Evolutionary conservation across 1,140 invertebrate genomes (phyloP).

Genomic region (Pteromalus puparum): DNA sequence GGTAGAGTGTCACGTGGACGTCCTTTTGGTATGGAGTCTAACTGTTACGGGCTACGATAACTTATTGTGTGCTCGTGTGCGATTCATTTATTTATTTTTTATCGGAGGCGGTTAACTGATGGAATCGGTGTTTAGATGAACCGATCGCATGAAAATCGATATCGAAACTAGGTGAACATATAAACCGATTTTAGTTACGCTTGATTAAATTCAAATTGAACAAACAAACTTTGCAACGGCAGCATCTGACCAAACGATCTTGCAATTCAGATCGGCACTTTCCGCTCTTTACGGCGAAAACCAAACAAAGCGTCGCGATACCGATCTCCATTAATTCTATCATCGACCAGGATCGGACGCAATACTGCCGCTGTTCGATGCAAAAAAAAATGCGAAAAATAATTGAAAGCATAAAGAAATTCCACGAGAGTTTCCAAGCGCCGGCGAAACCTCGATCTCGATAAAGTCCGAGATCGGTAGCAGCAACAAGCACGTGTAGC

Average conservation of each 20-base stretch:
- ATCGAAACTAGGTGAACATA: no score
- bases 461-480: constrained; percentile 10
- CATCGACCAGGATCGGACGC: not conserved
- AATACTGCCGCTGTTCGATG: not conserved
- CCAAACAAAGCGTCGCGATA: constrained; percentile 3
- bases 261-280: not conserved
- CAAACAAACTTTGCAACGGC: no score
- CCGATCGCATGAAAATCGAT: no score
- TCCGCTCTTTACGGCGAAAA: not conserved
- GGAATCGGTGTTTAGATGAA: not conserved
- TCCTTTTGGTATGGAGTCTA: no score
- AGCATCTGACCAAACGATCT: not conserved
- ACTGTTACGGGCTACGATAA: no score
- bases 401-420: constrained; percentile 22
- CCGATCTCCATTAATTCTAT: not conserved
- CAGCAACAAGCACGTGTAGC: not conserved
- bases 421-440: not conserved
- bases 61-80: no score
- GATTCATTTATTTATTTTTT: not conserved
- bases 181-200: no score
- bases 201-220: no score
- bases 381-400: not conserved
- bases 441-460: constrained; percentile 20
- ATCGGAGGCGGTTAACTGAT: not conserved
- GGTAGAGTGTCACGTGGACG: not conserved